Evolutionary conservation across 2,888 invertebrate genomes (phyloP), one percentile per base, ranked within the genome.

Genomic region (Tigriopus californicus): DNA sequence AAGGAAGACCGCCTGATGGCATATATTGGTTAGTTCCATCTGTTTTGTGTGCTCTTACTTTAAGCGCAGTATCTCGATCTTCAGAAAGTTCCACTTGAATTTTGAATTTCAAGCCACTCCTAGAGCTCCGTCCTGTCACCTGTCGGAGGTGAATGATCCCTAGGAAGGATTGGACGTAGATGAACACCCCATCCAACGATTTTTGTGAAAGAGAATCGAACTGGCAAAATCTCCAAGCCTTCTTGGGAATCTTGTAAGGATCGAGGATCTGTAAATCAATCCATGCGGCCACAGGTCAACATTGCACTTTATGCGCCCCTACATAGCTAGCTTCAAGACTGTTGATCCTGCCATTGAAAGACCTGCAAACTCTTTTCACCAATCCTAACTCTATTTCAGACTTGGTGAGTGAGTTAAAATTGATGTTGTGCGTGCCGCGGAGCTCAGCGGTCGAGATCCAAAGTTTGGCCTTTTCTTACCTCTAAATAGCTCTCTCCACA

Each of bases 191-290:
- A 11, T 56, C 56, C 52, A 24, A 15, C 1, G 22, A 33, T 25
- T 24, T 1, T 20, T 4, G 52, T 13, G 12, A n/a, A 12, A 18
- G 12, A 2, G n/a, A 15, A 15, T 44, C 20, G 18, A 54, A 41
- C 1, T 56, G 44, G 25, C 56, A 56, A 56, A 56, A 56, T 44
- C 44, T 20, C 56, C 56, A 44, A n/a, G 33, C 10, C 15, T 15
- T n/a, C 13, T 44, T 46, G 15, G 56, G 44, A 24, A 12, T 56
- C 44, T 33, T 18, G 44, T 56, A 56, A n/a, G 44, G 56, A 56
- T 56, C 56, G n/a, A 46, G 24, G 15, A 56, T 56, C 56, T 56
- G 15, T 8, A 41, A 54, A 54, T 12, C 11, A 41, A 41, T 12
- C 11, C 13, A 41, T 41, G 11, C 13, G 41, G 11, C 44, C 3